A percentile compares a stretch with the other conserved stretches of the same genome.
Conservation (phyloP, 2,797 vertebrate genomes). For the Crypturellus tataupa region DNA sequence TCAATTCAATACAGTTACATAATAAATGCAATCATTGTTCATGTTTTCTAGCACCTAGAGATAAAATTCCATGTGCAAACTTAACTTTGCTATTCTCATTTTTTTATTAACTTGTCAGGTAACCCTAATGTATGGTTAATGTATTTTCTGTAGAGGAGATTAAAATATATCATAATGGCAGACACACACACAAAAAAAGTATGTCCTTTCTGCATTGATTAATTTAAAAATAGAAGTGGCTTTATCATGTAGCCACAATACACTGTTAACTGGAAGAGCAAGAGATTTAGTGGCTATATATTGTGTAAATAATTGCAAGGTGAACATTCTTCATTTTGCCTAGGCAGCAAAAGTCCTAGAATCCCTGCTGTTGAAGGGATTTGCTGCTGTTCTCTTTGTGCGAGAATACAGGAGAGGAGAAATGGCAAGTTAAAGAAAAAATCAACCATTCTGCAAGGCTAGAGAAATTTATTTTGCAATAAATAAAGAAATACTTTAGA, state of each 20-base stretch:
- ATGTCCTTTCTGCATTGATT: not conserved
- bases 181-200: not conserved
- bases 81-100: not conserved
- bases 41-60: not conserved
- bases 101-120: not conserved
- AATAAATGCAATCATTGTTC: fast-evolving
- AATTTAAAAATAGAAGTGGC: not conserved
- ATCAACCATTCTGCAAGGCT: not conserved
- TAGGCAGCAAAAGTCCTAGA: not conserved
- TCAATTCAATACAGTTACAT: not conserved
- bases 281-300: not conserved
- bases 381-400: not conserved
- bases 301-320: not conserved
- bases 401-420: not conserved
- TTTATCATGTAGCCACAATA: not conserved
- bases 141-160: not conserved
- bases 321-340: not conserved
- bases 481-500: not conserved
- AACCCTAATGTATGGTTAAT: not conserved
- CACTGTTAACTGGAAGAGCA: not conserved
- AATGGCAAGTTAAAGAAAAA: not conserved
- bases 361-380: not conserved
- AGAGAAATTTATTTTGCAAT: not conserved
- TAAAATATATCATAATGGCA: not conserved
- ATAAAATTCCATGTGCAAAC: not conserved